Conservation (phyloP, 2,113 vertebrate species). For the Oreochromis spilurus region DNA sequence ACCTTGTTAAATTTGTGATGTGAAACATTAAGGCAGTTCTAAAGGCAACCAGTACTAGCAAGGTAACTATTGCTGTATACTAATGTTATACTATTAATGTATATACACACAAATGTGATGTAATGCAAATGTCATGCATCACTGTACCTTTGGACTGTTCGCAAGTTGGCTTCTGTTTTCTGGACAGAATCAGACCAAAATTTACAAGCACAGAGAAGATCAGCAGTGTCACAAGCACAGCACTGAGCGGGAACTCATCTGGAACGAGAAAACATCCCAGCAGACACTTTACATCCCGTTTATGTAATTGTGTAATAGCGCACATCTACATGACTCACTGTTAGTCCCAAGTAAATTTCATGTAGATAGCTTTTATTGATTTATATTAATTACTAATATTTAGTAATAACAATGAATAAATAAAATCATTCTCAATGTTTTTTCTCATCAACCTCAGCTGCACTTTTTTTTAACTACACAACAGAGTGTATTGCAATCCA, state of each 20-base stretch:
- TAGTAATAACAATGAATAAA: fast-evolving
- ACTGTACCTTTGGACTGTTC: neutral
- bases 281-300: neutral
- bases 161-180: neutral
- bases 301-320: fast-evolving
- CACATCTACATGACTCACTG: neutral
- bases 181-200: neutral
- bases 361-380: neutral
- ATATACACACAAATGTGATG: neutral
- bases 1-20: neutral
- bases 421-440: fast-evolving
- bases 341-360: neutral
- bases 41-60: fast-evolving
- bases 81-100: neutral
- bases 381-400: neutral
- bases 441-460: neutral
- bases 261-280: neutral
- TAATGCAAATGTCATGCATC: neutral
- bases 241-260: neutral
- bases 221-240: neutral
- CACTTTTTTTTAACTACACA: neutral
- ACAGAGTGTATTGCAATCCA: fast-evolving
- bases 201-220: neutral
- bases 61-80: neutral
- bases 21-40: neutral